These are phyloP conservation scores for Trachelus iudaicus DNA, from an alignment of 2,888 invertebrate genomes.

Conservation along the genomic window DNA sequence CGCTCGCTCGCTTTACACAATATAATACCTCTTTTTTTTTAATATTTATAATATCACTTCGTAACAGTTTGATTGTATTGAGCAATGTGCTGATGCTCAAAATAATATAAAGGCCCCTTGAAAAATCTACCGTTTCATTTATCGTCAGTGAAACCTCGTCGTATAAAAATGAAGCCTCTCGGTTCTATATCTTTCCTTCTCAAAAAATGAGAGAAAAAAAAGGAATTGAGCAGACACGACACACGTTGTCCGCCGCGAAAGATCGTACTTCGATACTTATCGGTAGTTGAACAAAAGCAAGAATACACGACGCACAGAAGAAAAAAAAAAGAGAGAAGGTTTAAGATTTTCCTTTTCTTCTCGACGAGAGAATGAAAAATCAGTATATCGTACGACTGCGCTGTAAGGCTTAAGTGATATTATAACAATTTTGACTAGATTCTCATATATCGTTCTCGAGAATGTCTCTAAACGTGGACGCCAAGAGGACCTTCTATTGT, in stretches of 20 bases:
- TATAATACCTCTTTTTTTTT: conserved; percentile 49
- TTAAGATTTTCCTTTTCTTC: background rate
- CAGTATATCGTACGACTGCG: conserved; percentile 9
- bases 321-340: background rate
- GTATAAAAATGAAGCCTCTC: conserved; percentile 12
- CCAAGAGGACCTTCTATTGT: conserved; percentile 19
- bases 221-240: background rate
- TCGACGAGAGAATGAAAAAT: conserved; percentile 8
- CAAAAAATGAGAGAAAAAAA: background rate
- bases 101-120: conserved; percentile 49
- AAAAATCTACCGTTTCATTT: conserved; percentile 32
- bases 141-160: background rate
- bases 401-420: conserved; percentile 36
- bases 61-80: conserved; percentile 58
- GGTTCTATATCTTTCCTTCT: conserved; percentile 17
- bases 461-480: background rate
- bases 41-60: conserved; percentile 55
- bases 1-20: conserved; percentile 51
- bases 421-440: conserved; percentile 57
- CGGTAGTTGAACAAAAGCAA: background rate
- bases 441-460: conserved; percentile 37
- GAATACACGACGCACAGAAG: background rate
- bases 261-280: background rate
- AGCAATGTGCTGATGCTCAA: conserved; percentile 54
- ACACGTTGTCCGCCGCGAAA: background rate